Evolutionary conservation across 2,888 invertebrate genomes (phyloP).

Genomic region (Noctua pronuba): DNA sequence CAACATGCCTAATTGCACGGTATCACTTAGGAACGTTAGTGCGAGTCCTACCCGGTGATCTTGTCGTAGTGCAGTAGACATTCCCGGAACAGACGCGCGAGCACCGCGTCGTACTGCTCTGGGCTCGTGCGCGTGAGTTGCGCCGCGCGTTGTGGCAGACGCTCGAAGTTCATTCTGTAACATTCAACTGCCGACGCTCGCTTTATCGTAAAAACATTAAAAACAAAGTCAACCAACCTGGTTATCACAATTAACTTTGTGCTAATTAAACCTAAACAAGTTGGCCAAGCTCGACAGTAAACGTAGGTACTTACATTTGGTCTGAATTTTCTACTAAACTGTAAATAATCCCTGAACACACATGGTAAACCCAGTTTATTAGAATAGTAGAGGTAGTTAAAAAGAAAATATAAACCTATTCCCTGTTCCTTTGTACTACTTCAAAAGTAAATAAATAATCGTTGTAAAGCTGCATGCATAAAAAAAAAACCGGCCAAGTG

Average conservation of each 20-base stretch:
- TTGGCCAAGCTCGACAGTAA: neutral
- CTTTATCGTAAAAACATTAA: neutral
- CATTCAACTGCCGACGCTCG: neutral
- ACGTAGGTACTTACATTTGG: neutral
- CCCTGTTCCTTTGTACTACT: neutral
- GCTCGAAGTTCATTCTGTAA: constrained; percentile 78
- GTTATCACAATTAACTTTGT: neutral
- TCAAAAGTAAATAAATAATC: too few relatives aligned
- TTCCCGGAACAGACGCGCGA: constrained; percentile 73
- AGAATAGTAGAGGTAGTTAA: neutral
- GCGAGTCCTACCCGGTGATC: constrained; percentile 72
- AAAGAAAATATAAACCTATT: neutral
- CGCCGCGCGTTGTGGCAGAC: constrained; percentile 71
- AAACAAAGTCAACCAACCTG: neutral
- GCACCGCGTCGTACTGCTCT: constrained; percentile 64
- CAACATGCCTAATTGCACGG: neutral
- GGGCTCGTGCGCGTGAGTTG: constrained; percentile 44
- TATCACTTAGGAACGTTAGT: neutral
- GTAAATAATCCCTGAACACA: neutral
- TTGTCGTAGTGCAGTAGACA: constrained; percentile 78
- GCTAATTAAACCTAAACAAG: neutral
- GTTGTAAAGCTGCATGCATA: too few relatives aligned
- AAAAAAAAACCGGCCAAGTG: too few relatives aligned
- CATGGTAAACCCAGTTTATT: neutral
- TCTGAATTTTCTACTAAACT: neutral